phyloP scores from a whole-genome alignment of 2,797 vertebrate species.

The Paramormyrops hopkinsi region DNA sequence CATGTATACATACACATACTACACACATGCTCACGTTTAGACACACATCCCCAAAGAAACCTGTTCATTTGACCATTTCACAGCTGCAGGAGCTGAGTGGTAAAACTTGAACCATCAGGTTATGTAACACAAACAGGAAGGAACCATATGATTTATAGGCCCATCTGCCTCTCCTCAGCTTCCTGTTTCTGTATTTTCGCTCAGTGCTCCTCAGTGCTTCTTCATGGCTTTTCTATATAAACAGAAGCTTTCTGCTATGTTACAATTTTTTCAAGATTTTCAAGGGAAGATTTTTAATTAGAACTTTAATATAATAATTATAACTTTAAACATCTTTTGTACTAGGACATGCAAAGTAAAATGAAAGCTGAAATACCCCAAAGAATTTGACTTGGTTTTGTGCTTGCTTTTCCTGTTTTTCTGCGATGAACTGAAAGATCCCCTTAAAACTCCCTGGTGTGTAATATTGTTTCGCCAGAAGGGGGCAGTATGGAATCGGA shows the following conservation, averaged over 20 bases:
- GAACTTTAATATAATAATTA: background rate
- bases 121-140: background rate
- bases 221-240: background rate
- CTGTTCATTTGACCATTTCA: background rate
- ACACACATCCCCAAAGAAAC: background rate
- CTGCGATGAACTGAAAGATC: background rate
- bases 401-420: background rate
- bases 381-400: background rate
- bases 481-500: slow-evolving; percentile 37
- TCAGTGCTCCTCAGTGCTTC: background rate
- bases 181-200: background rate
- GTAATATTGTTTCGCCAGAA: slow-evolving; percentile 21
- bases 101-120: background rate
- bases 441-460: background rate
- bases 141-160: background rate
- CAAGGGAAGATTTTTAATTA: background rate
- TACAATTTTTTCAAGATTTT: background rate
- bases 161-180: background rate
- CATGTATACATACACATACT: background rate
- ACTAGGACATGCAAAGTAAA: background rate
- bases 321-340: background rate
- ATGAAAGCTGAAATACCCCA: background rate
- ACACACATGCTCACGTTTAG: background rate
- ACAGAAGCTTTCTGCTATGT: background rate
- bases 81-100: background rate